Percentiles rank a stretch among this genome's conserved stretches.
Evolutionary conservation across 2,113 vertebrate species (phyloP).

Genomic region (Puma concolor): DNA sequence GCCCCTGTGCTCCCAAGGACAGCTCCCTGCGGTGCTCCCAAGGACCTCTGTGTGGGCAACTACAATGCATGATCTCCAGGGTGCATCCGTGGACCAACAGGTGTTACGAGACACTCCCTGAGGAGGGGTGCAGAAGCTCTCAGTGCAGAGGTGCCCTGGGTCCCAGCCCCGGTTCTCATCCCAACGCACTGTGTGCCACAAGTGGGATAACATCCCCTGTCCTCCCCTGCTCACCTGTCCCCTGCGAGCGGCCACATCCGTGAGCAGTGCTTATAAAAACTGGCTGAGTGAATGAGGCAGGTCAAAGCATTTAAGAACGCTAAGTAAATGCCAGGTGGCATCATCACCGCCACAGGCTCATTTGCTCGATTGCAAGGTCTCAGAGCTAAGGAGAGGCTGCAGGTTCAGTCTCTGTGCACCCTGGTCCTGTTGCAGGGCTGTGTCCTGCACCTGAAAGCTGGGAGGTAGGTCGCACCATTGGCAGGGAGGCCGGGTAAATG

Average conservation of each 20-base stretch:
- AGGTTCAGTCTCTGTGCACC: too few species aligned
- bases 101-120: accelerated
- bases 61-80: neutral
- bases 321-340: neutral
- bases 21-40: neutral
- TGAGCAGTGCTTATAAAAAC: neutral
- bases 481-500: neutral
- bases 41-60: neutral
- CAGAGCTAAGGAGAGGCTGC: neutral
- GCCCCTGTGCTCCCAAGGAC: neutral
- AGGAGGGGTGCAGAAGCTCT: neutral
- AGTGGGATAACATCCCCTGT: neutral
- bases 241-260: neutral
- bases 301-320: neutral
- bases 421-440: neutral
- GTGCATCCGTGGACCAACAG: accelerated
- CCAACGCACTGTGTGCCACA: too few species aligned
- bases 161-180: neutral
- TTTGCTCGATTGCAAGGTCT: neutral
- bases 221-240: too few species aligned
- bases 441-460: neutral
- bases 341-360: accelerated
- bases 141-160: neutral
- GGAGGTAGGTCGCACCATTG: neutral
- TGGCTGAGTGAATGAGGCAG: neutral